Conservation (phyloP, 2,888 invertebrate species). For the Drosophila antonietae region DNA sequence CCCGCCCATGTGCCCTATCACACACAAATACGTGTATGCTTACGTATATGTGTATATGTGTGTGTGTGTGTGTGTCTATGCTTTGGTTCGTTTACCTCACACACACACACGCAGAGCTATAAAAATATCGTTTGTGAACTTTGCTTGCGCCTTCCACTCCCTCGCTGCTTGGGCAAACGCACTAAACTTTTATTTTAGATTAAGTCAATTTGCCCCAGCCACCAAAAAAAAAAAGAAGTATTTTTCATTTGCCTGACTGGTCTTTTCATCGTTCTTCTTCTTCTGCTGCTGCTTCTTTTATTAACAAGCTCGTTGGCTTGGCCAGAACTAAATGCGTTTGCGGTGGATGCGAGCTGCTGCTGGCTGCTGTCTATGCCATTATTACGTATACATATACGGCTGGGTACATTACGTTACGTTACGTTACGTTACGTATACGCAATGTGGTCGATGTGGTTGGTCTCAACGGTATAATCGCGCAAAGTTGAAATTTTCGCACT, state of each 20-base stretch:
- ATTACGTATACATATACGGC: slow-evolving; percentile 46
- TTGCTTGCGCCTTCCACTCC: slow-evolving; percentile 12
- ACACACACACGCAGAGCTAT: slow-evolving; percentile 22
- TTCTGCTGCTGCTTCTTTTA: slow-evolving; percentile 65
- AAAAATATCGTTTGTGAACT: slow-evolving; percentile 62
- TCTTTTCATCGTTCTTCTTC: slow-evolving; percentile 54
- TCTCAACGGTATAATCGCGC: slow-evolving; percentile 74
- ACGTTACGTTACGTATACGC: slow-evolving; percentile 52
- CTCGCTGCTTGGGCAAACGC: slow-evolving; percentile 43
- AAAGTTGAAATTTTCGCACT: slow-evolving; percentile 76
- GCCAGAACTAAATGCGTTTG: slow-evolving; percentile 53
- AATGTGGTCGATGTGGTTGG: slow-evolving; percentile 43
- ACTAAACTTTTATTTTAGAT: slow-evolving; percentile 80
- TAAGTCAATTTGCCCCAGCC: slow-evolving; percentile 74
- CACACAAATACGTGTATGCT: background rate
- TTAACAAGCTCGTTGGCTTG: slow-evolving; percentile 52
- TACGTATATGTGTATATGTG: background rate
- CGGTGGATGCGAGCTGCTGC: background rate
- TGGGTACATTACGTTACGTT: slow-evolving; percentile 25
- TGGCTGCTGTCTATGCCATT: slow-evolving; percentile 31
- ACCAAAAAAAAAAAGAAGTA: slow-evolving; percentile 44
- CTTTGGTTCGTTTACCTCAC: slow-evolving; percentile 53
- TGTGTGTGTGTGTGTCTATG: slow-evolving; percentile 16
- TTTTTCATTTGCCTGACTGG: slow-evolving; percentile 75
- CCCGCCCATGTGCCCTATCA: slow-evolving; percentile 35